These are phyloP conservation scores for Telenomus remus DNA, from an alignment of 1,140 invertebrate species.

Conservation along the genomic window DNA sequence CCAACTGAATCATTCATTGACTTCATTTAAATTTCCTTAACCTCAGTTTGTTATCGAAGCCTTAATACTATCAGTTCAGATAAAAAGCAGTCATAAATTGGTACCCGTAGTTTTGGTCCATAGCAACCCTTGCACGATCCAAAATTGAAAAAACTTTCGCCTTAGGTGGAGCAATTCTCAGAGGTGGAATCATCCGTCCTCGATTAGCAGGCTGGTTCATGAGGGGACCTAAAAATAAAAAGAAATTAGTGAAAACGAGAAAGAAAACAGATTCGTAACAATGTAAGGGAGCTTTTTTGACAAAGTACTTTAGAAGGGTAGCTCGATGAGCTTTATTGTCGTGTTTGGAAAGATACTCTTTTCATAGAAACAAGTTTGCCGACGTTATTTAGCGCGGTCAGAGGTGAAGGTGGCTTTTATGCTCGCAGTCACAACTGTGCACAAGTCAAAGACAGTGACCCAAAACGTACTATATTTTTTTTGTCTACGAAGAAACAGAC, in stretches of 20 bases:
- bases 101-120: slow-evolving; percentile 86
- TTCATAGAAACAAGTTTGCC: slow-evolving; percentile 29
- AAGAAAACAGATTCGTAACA: slow-evolving; percentile 18
- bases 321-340: slow-evolving; percentile 25
- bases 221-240: slow-evolving; percentile 59
- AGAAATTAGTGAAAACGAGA: too few relatives aligned
- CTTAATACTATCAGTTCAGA: too few relatives aligned
- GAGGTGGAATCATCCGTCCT: slow-evolving; percentile 67
- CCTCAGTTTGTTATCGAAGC: too few relatives aligned
- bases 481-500: too few relatives aligned
- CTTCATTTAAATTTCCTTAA: too few relatives aligned
- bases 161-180: slow-evolving; percentile 79
- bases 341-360: slow-evolving; percentile 28
- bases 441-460: slow-evolving; percentile 11
- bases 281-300: slow-evolving; percentile 20
- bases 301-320: slow-evolving; percentile 3
- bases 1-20: too few relatives aligned
- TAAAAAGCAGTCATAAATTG: too few relatives aligned
- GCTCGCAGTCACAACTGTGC: slow-evolving; percentile 22
- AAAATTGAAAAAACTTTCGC: slow-evolving; percentile 88
- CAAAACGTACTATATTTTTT: background rate
- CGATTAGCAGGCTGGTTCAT: slow-evolving; percentile 70
- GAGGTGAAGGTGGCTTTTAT: slow-evolving; percentile 32
- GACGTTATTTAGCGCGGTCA: slow-evolving; percentile 34
- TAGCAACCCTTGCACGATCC: slow-evolving; percentile 85